Evolutionary conservation across 1,140 invertebrate genomes (phyloP), one percentile per base, ranked within the genome.

Genomic region (Galendromus occidentalis): DNA sequence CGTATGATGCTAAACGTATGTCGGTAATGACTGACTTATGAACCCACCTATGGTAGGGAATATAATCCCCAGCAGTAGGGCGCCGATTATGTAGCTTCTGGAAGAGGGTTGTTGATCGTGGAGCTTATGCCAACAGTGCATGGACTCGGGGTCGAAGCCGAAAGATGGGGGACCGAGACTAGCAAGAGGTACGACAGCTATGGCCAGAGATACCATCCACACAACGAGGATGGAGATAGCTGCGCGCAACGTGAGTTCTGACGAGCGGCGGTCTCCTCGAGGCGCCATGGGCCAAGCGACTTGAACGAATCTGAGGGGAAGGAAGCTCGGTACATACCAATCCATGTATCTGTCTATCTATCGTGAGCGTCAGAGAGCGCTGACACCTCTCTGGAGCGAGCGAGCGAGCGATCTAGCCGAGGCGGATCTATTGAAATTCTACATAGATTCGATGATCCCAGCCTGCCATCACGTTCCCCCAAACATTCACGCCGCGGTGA

Each of bases 201-300:
- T 59, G 17, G 51, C 51, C 14, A 59, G 33, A 25, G 51, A 59
- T 20, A 59, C 51, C 51, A 59, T 59, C 51, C 51, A 59, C 2
- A 25, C 51, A 1, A 59, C 25, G 1, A 59, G 22, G 9, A 59
- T 25, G 22, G 51, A 59, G 1, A 59, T 22, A 12, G 51, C 51
- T 2, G 51, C 51, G n/a, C 51, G 51, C 25, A 59, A 25, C n/a
- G 25, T 59, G 25, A 59, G 20, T 2, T 22, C 51, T 22, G 51
- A 59, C 6, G 51, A 59, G 22, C 51, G 51, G 25, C 51, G 51
- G 25, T 59, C 51, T 1, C 51, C 25, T 14, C 33, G 51, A 25
- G 51, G 25, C 14, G 20, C 51, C 22, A 59, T 17, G 14, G 51
- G 51, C 51, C 51, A 59, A 17, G 51, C 51, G 5, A 59, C 51